Evolutionary conservation across 92 coral and sea anemone species (phyloP), one percentile per base, ranked within the genome.

Genomic region (Epizoanthus rinbou): DNA sequence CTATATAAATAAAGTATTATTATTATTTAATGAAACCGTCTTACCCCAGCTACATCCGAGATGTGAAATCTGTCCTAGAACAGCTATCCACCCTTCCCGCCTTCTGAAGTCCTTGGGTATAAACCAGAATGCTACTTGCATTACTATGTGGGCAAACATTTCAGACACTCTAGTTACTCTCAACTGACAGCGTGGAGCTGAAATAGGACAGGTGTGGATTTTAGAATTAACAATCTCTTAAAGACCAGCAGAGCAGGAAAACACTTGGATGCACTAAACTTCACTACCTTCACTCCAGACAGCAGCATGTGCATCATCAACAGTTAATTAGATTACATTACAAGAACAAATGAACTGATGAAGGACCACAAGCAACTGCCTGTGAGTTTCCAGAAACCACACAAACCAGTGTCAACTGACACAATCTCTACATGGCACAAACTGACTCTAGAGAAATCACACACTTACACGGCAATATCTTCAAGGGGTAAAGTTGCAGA

Each of bases 81-180:
- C 79, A 88, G 57, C 47, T 89, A 25, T 70, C 72, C 50, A 74
- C 87, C 22, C 75, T 91, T 22, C 83, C 73, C 31, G 87, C n/a
- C n/a, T n/a, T 84, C 80, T 66, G 69, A 75, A 21, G 59, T 18
- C 57, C 89, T 89, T 37, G 45, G 57, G 86, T 84, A 24, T 89
- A 89, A 79, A 70, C 84, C 24, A 84, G 90, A 16, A 88, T 91
- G 89, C 56, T 89, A 13, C 76, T 92, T 43, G 92, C 87, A 31
- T 84, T 89, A 23, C 87, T 83, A 25, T 91, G 89, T 33, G 86
- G 89, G 28, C 90, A 89, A 71, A 81, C 91, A 52, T 75, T 89
- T 71, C 89, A 92, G 67, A 92, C 91, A 18, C 19, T 91, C 39
- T 86, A 75, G 68, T 76, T 79, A 23, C 79, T 91, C 8, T 47